Evolutionary conservation across 2,888 invertebrate species (phyloP), one percentile per base, ranked within the genome.

Genomic region (Idaea biselata): DNA sequence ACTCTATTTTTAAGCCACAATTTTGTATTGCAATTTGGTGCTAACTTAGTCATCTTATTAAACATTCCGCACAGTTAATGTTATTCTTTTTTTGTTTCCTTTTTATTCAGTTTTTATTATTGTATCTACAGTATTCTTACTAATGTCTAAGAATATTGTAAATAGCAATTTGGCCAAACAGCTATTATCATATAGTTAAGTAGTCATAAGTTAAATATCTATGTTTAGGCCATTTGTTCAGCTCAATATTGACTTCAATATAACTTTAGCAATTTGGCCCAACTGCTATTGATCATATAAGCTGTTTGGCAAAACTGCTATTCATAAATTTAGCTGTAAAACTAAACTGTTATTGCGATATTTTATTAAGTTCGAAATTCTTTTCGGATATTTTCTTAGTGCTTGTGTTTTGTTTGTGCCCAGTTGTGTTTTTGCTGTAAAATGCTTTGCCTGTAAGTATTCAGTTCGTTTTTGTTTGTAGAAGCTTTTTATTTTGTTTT

Each of bases 51-150:
- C 67, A 62, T 70, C 66, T 63, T 68, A 84, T 83, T 86, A 87
- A 85, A 87, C 72, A 76, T 81, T 84, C 72, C 79, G 79, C 82
- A 86, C 81, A 78, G 58, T 74, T 72, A 5, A 73, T 60, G 68
- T 68, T 75, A 71, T 62, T 73, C 74, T 72, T 70, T 64, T 68
- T 70, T 65, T 56, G 57, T 44, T 54, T 17, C 5, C 18, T 16
- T 59, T 58, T 32, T 64, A 56, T 16, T 57, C 4, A 55, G 17
- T 55, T 55, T 25, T 25, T 5, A 25, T 3, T 3, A n/a, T 3
- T 25, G 25, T 25, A 25, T 25, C 5, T 25, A 3, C 25, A 25
- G 3, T 25, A 25, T 25, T 5, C 25, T 25, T 25, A 25, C 25
- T 25, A n/a, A n/a, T n/a, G n/a, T n/a, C n/a, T n/a, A 3, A 25